These are phyloP conservation scores for Megaustenia siamemsis DNA, from an alignment of 2,888 invertebrate species.

Conservation along the genomic window DNA sequence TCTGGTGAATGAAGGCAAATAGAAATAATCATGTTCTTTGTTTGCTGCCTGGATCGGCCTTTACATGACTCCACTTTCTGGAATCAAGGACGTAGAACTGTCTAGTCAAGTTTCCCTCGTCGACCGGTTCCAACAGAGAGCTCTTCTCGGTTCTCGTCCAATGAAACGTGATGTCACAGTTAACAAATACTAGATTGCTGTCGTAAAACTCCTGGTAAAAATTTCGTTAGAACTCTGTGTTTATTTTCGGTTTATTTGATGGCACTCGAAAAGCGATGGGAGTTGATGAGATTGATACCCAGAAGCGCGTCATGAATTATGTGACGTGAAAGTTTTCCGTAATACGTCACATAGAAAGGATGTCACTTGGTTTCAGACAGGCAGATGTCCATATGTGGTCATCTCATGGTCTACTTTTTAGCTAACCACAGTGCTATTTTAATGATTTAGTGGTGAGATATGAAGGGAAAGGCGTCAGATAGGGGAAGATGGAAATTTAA, in stretches of 20 bases:
- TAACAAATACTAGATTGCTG: background rate
- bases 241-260: background rate
- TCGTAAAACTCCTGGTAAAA: too few species aligned
- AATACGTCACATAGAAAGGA: too few species aligned
- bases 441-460: too few species aligned
- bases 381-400: too few species aligned
- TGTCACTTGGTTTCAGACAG: too few species aligned
- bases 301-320: background rate
- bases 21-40: background rate
- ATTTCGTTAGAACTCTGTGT: background rate
- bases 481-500: too few species aligned
- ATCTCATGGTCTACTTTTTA: too few species aligned
- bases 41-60: background rate
- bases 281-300: background rate
- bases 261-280: background rate
- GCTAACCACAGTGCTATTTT: too few species aligned
- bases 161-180: background rate
- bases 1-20: background rate
- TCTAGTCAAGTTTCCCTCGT: background rate
- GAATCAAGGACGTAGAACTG: background rate
- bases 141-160: background rate
- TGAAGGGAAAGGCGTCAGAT: too few species aligned
- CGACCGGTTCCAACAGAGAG: background rate
- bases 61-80: background rate
- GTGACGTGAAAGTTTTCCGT: background rate